Evolutionary conservation across 2,888 invertebrate genomes (phyloP).

Genomic region (Leptinotarsa peninsularis): DNA sequence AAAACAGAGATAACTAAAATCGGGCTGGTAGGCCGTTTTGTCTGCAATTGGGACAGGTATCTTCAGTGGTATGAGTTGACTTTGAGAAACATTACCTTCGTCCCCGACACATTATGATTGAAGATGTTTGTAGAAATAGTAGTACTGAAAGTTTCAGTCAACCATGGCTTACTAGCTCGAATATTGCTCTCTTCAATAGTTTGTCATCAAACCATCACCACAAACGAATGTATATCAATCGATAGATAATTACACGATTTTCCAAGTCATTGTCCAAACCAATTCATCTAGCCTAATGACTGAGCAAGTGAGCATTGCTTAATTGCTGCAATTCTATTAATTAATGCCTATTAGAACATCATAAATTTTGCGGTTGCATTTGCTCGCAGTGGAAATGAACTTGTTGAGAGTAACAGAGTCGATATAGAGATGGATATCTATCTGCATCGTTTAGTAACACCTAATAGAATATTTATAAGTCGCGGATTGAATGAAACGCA

Average conservation of each 20-base stretch:
- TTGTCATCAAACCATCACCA: not conserved
- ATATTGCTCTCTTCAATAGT: too few relatives aligned
- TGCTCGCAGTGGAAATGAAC: conserved; percentile 1
- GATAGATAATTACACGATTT: not conserved
- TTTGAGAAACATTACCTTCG: too few relatives aligned
- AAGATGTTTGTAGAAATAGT: too few relatives aligned
- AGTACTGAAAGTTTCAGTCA: too few relatives aligned
- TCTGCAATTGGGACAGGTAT: too few relatives aligned
- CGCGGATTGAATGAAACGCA: conserved; percentile 9
- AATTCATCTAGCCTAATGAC: not conserved
- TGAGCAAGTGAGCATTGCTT: not conserved
- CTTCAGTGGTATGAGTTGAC: too few relatives aligned
- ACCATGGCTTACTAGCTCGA: too few relatives aligned
- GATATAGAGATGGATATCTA: not conserved
- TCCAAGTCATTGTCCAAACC: not conserved
- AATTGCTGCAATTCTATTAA: conserved; percentile 8
- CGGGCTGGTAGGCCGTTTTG: too few relatives aligned
- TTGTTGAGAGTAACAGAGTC: not conserved
- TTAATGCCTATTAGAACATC: not conserved
- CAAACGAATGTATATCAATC: not conserved
- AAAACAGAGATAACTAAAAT: too few relatives aligned
- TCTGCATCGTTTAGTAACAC: conserved; percentile 19
- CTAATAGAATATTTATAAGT: conserved; percentile 19
- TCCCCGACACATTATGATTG: too few relatives aligned
- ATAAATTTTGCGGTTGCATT: conserved; percentile 12